Conservation (phyloP, 2,113 vertebrate species). For the Myrmecobius fasciatus region DNA sequence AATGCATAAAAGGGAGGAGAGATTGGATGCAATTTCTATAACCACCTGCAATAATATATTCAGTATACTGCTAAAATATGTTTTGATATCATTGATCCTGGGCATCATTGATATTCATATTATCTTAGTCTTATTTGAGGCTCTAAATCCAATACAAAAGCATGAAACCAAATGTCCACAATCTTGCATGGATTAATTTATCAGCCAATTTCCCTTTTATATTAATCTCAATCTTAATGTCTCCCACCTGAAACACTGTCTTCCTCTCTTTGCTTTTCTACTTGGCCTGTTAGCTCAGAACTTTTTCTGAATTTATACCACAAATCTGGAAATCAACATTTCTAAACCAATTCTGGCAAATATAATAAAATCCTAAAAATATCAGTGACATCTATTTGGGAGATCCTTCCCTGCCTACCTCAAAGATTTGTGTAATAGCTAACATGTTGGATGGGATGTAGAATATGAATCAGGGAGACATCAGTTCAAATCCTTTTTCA, state of each 20-base stretch:
- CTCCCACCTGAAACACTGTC: not conserved
- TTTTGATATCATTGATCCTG: not conserved
- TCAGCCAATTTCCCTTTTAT: not conserved
- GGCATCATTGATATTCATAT: not conserved
- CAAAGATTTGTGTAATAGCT: not conserved
- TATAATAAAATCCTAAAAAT: not conserved
- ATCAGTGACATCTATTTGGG: not conserved
- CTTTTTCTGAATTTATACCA: not conserved
- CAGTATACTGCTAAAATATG: not conserved
- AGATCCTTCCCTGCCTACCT: not conserved
- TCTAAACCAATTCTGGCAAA: not conserved
- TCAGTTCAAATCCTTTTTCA: not conserved
- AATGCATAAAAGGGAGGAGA: not conserved
- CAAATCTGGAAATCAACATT: not conserved
- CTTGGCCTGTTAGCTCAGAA: not conserved
- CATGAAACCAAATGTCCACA: not conserved
- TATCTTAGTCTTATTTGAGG: accelerated
- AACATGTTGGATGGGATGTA: not conserved
- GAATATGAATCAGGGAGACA: not conserved
- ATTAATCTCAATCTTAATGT: not conserved
- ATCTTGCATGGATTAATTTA: not conserved
- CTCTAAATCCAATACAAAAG: not conserved
- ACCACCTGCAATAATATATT: not conserved
- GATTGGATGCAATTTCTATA: not conserved
- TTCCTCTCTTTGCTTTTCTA: not conserved